Percentiles rank a stretch among this genome's conserved stretches.
Conservation (phyloP, 64 coral and sea anemone species). For the Pocillopora damicornis region DNA sequence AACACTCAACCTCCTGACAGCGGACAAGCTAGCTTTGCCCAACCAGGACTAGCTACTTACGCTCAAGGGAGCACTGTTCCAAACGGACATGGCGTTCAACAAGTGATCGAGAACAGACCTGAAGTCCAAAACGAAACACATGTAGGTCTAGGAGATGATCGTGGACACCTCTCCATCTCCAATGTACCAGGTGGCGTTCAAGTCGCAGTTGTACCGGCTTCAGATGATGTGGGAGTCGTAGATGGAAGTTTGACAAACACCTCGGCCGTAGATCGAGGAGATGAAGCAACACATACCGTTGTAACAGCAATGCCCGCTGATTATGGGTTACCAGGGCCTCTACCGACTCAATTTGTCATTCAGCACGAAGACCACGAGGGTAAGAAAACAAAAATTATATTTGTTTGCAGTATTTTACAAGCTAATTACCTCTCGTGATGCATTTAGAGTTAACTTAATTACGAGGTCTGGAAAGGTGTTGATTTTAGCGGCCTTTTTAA, state of each 20-base stretch:
- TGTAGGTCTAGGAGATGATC: conserved; percentile 72
- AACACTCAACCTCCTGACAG: conserved; percentile 29
- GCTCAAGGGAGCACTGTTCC: conserved; percentile 77
- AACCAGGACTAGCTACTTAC: conserved; percentile 62
- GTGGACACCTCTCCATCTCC: conserved; percentile 62
- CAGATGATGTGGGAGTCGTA: conserved; percentile 68
- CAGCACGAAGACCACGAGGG: conserved; percentile 76
- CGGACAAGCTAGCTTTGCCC: conserved; percentile 68
- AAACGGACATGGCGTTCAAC: conserved; percentile 63
- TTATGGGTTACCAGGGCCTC: conserved; percentile 48
- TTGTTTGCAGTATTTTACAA: background rate
- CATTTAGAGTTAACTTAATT: background rate
- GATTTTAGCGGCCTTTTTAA: background rate
- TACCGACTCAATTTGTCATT: conserved; percentile 69
- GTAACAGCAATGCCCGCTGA: conserved; percentile 76
- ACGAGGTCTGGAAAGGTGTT: background rate
- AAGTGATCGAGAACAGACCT: conserved; percentile 77
- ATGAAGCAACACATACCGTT: conserved; percentile 53
- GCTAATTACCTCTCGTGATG: background rate
- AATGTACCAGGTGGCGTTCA: conserved; percentile 73
- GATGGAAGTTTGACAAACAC: conserved; percentile 40
- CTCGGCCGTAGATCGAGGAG: conserved; percentile 60
- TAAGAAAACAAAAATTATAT: conserved; percentile 16
- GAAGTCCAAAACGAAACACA: conserved; percentile 82
- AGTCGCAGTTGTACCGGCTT: conserved; percentile 75